Percentiles rank a stretch among this genome's conserved stretches.
phyloP scores from a whole-genome alignment of 2,113 vertebrate genomes.

The Tetrax tetrax region DNA sequence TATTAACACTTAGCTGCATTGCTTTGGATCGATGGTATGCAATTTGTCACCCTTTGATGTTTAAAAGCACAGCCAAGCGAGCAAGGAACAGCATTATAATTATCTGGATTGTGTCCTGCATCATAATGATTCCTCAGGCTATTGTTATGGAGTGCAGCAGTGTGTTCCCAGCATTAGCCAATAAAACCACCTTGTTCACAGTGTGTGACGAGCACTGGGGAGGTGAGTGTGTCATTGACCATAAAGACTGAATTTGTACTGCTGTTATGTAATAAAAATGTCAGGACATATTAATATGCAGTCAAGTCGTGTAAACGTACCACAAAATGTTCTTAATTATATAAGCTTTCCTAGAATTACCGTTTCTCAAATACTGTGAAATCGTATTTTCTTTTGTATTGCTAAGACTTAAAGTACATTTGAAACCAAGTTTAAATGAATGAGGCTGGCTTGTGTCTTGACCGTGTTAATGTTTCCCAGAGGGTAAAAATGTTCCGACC shows the following conservation, averaged over 20 bases:
- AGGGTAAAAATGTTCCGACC: background rate
- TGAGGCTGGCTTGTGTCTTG: background rate
- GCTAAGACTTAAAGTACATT: background rate
- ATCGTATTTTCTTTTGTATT: background rate
- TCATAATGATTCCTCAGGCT: slow-evolving; percentile 96
- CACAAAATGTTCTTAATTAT: background rate
- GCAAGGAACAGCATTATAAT: slow-evolving; percentile 91
- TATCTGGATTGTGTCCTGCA: slow-evolving; percentile 94
- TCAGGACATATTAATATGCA: background rate
- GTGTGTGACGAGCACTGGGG: slow-evolving; percentile 95
- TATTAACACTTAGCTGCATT: slow-evolving; percentile 95
- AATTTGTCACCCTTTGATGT: slow-evolving; percentile 97
- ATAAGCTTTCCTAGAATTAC: background rate
- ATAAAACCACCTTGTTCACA: slow-evolving; percentile 95
- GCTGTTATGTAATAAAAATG: background rate
- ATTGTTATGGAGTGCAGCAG: slow-evolving; percentile 95
- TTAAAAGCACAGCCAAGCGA: slow-evolving; percentile 95
- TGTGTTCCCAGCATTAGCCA: slow-evolving; percentile 89
- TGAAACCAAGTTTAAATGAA: background rate
- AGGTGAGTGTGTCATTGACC: slow-evolving; percentile 78
- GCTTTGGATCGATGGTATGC: slow-evolving; percentile 98
- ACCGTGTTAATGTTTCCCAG: background rate
- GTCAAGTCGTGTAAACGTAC: background rate
- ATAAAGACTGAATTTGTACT: background rate
- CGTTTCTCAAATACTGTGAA: background rate